Conservation (phyloP, 2,797 vertebrate species). For the Rhinella marina region DNA sequence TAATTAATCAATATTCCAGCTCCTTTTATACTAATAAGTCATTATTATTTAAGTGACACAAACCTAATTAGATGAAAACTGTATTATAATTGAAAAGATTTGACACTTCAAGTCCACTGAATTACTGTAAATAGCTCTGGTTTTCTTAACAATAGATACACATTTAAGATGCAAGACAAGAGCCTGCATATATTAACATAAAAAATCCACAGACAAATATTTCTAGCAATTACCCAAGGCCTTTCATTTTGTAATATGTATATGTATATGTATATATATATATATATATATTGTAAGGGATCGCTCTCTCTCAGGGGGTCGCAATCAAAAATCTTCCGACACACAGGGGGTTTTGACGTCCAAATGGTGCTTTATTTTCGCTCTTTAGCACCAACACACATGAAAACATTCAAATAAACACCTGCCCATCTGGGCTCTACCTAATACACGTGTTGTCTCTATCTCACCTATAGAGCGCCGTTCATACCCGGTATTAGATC, state of each 20-base stretch:
- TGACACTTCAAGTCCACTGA: conserved; percentile 44
- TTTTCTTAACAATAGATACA: conserved; percentile 34
- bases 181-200: conserved; percentile 12
- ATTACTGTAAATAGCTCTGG: conserved; percentile 21
- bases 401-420: too few species aligned
- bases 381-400: too few species aligned
- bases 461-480: too few species aligned
- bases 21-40: conserved; percentile 42
- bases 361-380: too few species aligned
- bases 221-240: neutral
- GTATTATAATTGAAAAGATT: conserved; percentile 44
- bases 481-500: too few species aligned
- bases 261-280: too few species aligned
- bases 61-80: conserved; percentile 42
- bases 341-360: too few species aligned
- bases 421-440: too few species aligned
- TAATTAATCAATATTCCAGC: conserved; percentile 38
- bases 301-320: too few species aligned
- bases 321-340: too few species aligned
- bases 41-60: conserved; percentile 46
- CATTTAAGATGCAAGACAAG: conserved; percentile 26
- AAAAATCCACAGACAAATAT: neutral
- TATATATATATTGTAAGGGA: too few species aligned
- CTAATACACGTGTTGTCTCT: too few species aligned
- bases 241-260: neutral